phyloP scores from a whole-genome alignment of 2,113 vertebrate species.

The Oplegnathus fasciatus region DNA sequence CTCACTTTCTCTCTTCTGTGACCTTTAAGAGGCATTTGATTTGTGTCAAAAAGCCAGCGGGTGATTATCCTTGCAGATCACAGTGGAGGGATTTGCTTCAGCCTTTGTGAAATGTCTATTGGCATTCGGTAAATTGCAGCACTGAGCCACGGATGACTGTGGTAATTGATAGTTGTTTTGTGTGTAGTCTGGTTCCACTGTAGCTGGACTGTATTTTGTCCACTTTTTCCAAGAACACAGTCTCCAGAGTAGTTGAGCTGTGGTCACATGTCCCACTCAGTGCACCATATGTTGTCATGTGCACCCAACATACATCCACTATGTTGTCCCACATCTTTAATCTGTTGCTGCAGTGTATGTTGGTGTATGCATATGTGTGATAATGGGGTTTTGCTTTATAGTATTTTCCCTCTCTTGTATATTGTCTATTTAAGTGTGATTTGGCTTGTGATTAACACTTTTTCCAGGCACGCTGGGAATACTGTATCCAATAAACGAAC shows the following conservation, averaged over 20 bases:
- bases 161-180: slow-evolving; percentile 41
- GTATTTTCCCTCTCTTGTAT: background rate
- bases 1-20: slow-evolving; percentile 28
- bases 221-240: background rate
- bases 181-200: background rate
- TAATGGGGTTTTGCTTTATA: background rate
- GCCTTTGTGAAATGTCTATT: slow-evolving; percentile 53
- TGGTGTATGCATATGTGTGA: background rate
- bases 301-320: background rate
- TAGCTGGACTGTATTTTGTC: slow-evolving; percentile 12
- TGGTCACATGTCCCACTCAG: background rate
- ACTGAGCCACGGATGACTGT: background rate
- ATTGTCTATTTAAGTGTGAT: background rate
- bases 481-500: no score
- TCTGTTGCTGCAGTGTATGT: background rate
- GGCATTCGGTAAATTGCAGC: slow-evolving; percentile 41
- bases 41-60: slow-evolving; percentile 57
- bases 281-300: background rate
- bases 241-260: background rate
- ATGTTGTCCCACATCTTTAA: background rate
- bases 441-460: background rate
- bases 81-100: slow-evolving; percentile 40
- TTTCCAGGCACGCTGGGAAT: background rate
- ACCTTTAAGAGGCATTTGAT: slow-evolving; percentile 70
- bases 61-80: slow-evolving; percentile 62